Evolutionary conservation across 2,113 vertebrate genomes (phyloP), one percentile per base, ranked within the genome.

Genomic region (Raja brachyura): DNA sequence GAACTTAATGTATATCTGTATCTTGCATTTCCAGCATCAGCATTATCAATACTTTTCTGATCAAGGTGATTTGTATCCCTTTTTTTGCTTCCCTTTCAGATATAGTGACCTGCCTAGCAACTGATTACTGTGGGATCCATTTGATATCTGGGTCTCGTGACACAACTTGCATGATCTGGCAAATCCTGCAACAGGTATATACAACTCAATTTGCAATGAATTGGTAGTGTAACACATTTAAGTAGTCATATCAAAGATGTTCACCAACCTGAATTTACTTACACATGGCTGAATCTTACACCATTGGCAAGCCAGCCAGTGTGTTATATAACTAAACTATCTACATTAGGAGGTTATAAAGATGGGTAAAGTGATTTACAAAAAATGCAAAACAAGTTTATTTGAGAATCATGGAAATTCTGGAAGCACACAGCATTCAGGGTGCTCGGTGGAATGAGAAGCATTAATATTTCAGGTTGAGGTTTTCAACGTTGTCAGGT

Each of bases 161-260:
- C 95, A 98, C 97, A 63, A 99, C 98, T 9, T 99, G 98, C 94
- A 99, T 99, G 97, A 98, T 99, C 95, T 99, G 98, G 99, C 98
- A 99, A 94, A 97, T 99, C 94, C 94, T 96, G 93, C 98, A 98
- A 93, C 98, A 99, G 98, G 98, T 99, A 63, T 22, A 95, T 94
- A 93, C 59, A 85, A 11, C 81, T n/a, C 63, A 4, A 18, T 18
- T 63, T 63, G 11, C 9, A 31, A 6, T 63, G 10, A n/a, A 33
- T 31, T 59, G 28, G 59, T n/a, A 31, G 16, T 66, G 59, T 88
- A 48, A 48, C 39, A 48, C 39, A 3, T 48, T 28, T 14, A n/a
- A 5, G 83, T 16, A 66, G 59, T 28, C 61, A n/a, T 63, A 10
- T 54, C 11, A 77, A 33, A 8, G 22, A 86, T n/a, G 83, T 63